phyloP scores from a whole-genome alignment of 2,797 vertebrate species.

The Glyptemys insculpta region DNA sequence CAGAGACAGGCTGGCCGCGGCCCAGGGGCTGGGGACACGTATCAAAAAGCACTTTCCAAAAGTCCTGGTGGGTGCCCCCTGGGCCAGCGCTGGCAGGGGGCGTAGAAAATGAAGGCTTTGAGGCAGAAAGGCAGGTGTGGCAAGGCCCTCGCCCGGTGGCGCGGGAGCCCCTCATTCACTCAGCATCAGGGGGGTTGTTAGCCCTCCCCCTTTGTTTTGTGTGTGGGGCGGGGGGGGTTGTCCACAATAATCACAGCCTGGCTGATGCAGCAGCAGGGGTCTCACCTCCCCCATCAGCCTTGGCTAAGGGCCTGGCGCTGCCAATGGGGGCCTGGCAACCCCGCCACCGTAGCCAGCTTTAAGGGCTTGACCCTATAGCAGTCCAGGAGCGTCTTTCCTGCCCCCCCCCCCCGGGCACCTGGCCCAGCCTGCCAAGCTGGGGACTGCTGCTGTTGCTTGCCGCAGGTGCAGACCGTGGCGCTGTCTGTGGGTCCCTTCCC shows the following conservation, averaged over 20 bases:
- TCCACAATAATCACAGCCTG: slow-evolving; percentile 18
- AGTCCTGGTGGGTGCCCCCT: background rate
- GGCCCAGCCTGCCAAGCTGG: background rate
- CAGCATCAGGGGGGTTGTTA: background rate
- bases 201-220: background rate
- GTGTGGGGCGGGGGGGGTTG: background rate
- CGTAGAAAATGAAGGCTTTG: slow-evolving; percentile 42
- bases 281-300: background rate
- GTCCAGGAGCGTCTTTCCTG: background rate
- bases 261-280: background rate
- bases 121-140: slow-evolving; percentile 35
- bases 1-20: too few relatives aligned
- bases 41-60: slow-evolving; percentile 25
- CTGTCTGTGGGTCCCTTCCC: too few relatives aligned
- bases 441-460: background rate
- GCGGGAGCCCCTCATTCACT: background rate
- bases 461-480: background rate
- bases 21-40: background rate
- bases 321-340: background rate
- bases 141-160: background rate
- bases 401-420: background rate
- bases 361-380: background rate
- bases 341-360: accelerated
- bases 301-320: background rate
- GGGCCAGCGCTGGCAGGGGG: background rate